These are phyloP conservation scores for Furcifer pardalis DNA, from an alignment of 2,797 vertebrate species.

Conservation along the genomic window DNA sequence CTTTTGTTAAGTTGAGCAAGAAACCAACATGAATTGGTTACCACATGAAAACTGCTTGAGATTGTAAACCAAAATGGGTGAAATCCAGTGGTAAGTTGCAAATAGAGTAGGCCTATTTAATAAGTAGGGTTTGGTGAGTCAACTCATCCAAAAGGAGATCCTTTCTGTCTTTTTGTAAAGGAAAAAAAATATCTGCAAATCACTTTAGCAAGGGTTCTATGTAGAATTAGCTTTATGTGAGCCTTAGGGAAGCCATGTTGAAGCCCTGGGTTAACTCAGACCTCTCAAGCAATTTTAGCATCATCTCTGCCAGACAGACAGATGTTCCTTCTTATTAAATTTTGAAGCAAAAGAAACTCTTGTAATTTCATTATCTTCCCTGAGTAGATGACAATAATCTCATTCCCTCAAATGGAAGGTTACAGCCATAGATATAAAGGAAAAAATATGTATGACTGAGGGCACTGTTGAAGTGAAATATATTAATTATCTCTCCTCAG, in stretches of 20 bases:
- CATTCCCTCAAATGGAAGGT: slow-evolving; percentile 29
- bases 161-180: too few species aligned
- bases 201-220: slow-evolving; percentile 16
- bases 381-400: slow-evolving; percentile 39
- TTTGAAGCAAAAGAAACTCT: slow-evolving; percentile 53
- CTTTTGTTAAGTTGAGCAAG: too few species aligned
- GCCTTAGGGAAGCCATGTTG: not conserved
- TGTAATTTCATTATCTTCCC: slow-evolving; percentile 59
- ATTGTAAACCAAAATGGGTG: too few species aligned
- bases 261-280: slow-evolving; percentile 27
- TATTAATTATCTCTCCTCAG: slow-evolving; percentile 34
- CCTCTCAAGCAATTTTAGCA: slow-evolving; percentile 4
- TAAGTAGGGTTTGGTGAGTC: too few species aligned
- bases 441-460: not conserved
- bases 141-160: too few species aligned
- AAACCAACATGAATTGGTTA: too few species aligned
- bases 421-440: slow-evolving; percentile 4
- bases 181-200: not conserved
- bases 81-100: too few species aligned
- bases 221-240: slow-evolving; percentile 13
- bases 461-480: slow-evolving; percentile 27
- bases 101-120: too few species aligned
- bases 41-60: too few species aligned
- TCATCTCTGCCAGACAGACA: slow-evolving; percentile 42
- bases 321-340: slow-evolving; percentile 60